Conservation (phyloP, 2,113 vertebrate genomes). For the Corythoichthys haematopterus region DNA sequence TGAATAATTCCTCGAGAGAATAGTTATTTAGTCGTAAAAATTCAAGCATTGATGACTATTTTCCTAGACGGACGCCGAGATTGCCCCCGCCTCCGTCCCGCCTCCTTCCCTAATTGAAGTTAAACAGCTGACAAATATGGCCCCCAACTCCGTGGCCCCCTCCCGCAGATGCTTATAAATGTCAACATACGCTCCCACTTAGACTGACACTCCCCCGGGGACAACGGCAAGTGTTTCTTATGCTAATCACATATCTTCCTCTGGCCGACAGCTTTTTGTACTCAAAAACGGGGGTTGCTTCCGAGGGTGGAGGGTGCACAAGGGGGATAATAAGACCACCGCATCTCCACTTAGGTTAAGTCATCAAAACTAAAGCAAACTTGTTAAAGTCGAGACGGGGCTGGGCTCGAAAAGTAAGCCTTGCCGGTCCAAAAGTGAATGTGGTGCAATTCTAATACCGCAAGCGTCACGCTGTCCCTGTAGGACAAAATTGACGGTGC, state of each 20-base stretch:
- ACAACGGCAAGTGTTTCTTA: conserved; percentile 58
- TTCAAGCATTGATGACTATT: too few relatives aligned
- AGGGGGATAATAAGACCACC: conserved; percentile 49
- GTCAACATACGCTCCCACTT: conserved; percentile 68
- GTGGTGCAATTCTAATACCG: too few relatives aligned
- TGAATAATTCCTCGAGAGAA: too few relatives aligned
- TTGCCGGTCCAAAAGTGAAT: conserved; percentile 2
- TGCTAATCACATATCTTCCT: conserved; percentile 55
- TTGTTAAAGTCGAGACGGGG: too few relatives aligned
- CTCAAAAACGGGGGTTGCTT: conserved; percentile 9
- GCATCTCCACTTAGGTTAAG: background rate
- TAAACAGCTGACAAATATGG: conserved; percentile 65
- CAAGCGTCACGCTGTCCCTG: too few relatives aligned
- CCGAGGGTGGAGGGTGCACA: background rate
- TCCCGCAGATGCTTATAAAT: conserved; percentile 63
- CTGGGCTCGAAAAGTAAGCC: conserved; percentile 8
- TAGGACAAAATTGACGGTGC: background rate
- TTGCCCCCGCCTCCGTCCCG: background rate
- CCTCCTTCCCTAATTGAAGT: conserved; percentile 62
- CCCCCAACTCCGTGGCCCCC: conserved; percentile 37
- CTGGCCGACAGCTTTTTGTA: conserved; percentile 61
- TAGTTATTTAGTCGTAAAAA: too few relatives aligned
- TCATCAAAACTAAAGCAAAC: background rate
- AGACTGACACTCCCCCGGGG: conserved; percentile 67
- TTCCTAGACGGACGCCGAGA: too few relatives aligned